Evolutionary conservation across 2,888 invertebrate genomes (phyloP).

Genomic region (Aelia acuminata): DNA sequence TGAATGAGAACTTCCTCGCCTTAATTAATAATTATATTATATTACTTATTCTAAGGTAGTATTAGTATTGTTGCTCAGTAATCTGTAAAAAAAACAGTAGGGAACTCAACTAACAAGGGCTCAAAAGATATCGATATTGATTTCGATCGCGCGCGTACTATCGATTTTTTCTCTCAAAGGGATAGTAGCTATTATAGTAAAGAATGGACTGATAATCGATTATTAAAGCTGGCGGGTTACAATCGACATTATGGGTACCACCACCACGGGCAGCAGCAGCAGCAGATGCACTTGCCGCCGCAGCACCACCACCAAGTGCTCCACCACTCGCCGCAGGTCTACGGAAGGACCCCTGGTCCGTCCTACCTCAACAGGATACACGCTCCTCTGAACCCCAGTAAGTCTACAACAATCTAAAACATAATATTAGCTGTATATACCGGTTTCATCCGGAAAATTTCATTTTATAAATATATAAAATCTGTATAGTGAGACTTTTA

Average conservation of each 20-base stretch:
- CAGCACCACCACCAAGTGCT: not conserved
- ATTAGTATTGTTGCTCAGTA: not conserved
- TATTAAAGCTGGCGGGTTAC: conserved; percentile 63
- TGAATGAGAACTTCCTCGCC: conserved; percentile 43
- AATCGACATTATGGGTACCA: conserved; percentile 63
- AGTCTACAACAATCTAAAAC: too few relatives aligned
- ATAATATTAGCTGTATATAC: too few relatives aligned
- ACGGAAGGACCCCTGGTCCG: not conserved
- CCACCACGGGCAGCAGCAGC: conserved; percentile 54
- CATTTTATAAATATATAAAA: too few relatives aligned
- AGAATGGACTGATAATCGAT: conserved; percentile 31
- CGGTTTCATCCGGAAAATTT: too few relatives aligned
- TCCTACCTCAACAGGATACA: conserved; percentile 62
- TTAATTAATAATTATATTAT: not conserved
- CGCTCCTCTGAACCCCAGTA: conserved; percentile 63
- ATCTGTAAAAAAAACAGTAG: not conserved
- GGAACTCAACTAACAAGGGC: not conserved
- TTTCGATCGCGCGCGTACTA: not conserved
- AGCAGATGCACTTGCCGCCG: conserved; percentile 17
- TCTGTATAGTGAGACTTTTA: too few relatives aligned
- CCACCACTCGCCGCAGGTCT: conserved; percentile 19
- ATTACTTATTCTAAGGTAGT: not conserved
- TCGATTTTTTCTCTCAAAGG: too few relatives aligned
- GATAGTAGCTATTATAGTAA: conserved; percentile 17
- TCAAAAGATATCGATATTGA: conserved; percentile 4